phyloP scores from a whole-genome alignment of 2,888 invertebrate genomes.

The Drosophila incognita region DNA sequence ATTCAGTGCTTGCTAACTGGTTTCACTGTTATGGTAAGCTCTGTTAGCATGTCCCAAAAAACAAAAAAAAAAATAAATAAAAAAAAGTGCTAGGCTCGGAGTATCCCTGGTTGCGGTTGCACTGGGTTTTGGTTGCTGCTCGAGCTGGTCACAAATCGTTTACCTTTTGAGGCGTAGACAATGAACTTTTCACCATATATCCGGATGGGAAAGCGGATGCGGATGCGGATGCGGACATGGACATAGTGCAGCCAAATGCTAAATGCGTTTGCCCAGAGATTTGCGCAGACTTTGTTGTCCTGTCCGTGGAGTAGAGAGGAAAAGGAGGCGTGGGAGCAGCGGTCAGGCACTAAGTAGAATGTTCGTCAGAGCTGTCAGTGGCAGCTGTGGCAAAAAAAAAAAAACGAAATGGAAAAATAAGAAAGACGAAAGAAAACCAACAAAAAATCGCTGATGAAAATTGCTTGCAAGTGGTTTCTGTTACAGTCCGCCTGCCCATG shows the following conservation, averaged over 20 bases:
- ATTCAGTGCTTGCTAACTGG: conserved; percentile 25
- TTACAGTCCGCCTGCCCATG: conserved; percentile 70
- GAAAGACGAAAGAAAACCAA: conserved; percentile 2
- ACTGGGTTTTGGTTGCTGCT: conserved; percentile 51
- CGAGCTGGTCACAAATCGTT: conserved; percentile 55
- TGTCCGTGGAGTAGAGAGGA: neutral
- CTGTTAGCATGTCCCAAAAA: conserved; percentile 45
- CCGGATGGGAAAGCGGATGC: neutral
- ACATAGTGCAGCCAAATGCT: conserved; percentile 46
- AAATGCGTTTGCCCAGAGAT: conserved; percentile 56
- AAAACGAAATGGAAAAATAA: conserved; percentile 7
- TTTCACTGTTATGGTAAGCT: conserved; percentile 64
- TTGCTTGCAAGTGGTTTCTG: conserved; percentile 79
- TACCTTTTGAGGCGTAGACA: conserved; percentile 70
- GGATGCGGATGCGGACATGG: neutral
- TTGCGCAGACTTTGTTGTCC: conserved; percentile 54
- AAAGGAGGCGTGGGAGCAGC: conserved; percentile 26
- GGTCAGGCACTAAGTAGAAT: conserved; percentile 69
- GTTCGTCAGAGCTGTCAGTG: conserved; percentile 71
- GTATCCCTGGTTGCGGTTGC: conserved; percentile 37
- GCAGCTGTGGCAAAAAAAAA: conserved; percentile 34
- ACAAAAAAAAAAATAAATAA: conserved; percentile 11
- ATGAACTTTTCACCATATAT: conserved; percentile 50
- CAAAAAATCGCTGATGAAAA: conserved; percentile 73
- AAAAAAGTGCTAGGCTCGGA: conserved; percentile 15